Evolutionary conservation across 2,888 invertebrate genomes (phyloP).

Genomic region (Ormyrus rosae): DNA sequence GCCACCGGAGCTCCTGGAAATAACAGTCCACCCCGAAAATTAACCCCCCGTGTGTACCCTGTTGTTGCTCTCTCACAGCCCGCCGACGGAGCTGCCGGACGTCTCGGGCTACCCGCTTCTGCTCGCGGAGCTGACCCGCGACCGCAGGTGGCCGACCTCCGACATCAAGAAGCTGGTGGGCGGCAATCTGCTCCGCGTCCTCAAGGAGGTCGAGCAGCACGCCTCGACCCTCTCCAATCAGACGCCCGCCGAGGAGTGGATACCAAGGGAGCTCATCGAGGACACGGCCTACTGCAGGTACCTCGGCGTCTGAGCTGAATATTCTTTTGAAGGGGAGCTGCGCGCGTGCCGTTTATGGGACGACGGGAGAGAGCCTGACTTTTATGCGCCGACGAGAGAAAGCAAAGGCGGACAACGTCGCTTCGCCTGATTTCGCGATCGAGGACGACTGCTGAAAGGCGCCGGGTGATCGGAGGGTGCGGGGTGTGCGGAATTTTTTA

Average conservation of each 20-base stretch:
- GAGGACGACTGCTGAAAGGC: too few relatives aligned
- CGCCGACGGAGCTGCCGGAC: conserved; percentile 78
- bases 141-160: conserved; percentile 79
- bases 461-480: too few relatives aligned
- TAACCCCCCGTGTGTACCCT: too few relatives aligned
- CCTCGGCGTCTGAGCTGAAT: conserved; percentile 66
- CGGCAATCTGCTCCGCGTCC: conserved; percentile 79
- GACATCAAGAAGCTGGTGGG: conserved; percentile 80
- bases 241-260: conserved; percentile 78
- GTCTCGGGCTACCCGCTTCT: conserved; percentile 80
- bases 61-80: conserved; percentile 66
- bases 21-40: too few relatives aligned
- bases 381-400: too few relatives aligned
- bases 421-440: too few relatives aligned
- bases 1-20: too few relatives aligned
- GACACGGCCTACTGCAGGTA: conserved; percentile 79
- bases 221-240: conserved; percentile 73
- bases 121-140: conserved; percentile 80
- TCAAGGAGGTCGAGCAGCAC: conserved; percentile 77
- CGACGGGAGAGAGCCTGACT: too few relatives aligned
- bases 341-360: too few relatives aligned
- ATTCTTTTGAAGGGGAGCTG: too few relatives aligned
- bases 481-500: too few relatives aligned
- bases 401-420: too few relatives aligned
- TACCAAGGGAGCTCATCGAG: conserved; percentile 77